Base-by-base conservation (phyloP, 2,113 vertebrate genomes). In the Cepphus grylle region DNA sequence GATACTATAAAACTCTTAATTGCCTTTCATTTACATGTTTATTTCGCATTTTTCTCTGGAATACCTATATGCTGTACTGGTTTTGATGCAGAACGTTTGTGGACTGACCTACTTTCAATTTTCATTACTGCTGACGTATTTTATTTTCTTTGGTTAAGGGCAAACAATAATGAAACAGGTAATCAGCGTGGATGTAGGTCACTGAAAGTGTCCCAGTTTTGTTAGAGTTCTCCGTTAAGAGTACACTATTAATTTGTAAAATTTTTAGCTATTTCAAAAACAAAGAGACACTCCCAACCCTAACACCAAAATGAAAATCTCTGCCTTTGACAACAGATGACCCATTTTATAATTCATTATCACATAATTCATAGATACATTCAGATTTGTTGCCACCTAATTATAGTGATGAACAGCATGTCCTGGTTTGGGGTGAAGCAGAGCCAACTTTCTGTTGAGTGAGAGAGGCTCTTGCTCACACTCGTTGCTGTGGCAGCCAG, bases 121-220 rank as follows among this genome's bases (percentile, higher is more conserved):
- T 96, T 92, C 38, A 71, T 90, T 96, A 91, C 61, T 96, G 83
- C 86, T 97, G 93, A 95, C 65, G 45, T 96, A 95, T 93, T 97
- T 97, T 96, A 86, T 97, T 97, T 97, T 93, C 83, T 88, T 97
- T 96, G 92, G 86, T 96, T 97, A 96, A 95, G 63, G 84, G 45
- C 67, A 97, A 89, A 97, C 87, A 97, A 85, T 96, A 96, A 96
- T 91, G 92, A 96, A 97, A 97, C 84, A 95, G 87, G 90, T 96
- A 97, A 97, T 98, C 88, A 97, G 78, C 67, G 97, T 82, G 93
- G 79, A 97, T 97, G 62, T 97, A 98, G 96, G 97, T 97, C 96
- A 96, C n/a, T 63, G 79, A 93, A 96, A 90, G 52, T 23, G 63
- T 87, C 81, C 96, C 74, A 96, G 88, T 96, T 97, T 93, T 29